These are phyloP conservation scores for Drosophila saltans DNA, from an alignment of 1,140 invertebrate species.

Conservation along the genomic window DNA sequence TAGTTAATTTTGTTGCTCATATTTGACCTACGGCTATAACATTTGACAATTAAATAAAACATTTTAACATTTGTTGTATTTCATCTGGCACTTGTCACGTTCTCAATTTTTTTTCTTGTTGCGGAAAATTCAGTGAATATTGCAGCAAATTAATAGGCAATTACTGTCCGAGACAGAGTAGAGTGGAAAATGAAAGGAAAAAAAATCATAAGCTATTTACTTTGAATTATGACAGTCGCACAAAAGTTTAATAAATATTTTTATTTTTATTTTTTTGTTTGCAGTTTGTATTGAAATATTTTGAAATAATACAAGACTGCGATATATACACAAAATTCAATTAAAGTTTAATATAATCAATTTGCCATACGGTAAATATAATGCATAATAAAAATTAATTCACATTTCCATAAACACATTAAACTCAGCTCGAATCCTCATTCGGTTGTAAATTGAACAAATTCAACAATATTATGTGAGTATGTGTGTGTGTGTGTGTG, in stretches of 20 bases:
- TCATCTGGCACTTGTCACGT: background rate
- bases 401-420: constrained; percentile 27
- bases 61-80: constrained; percentile 10
- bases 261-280: background rate
- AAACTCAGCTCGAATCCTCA: background rate
- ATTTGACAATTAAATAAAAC: constrained; percentile 8
- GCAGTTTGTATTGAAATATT: constrained; percentile 5
- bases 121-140: constrained; percentile 51
- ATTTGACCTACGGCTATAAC: background rate
- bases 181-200: background rate
- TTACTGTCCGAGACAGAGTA: constrained; percentile 50
- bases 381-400: constrained; percentile 50
- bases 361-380: constrained; percentile 26
- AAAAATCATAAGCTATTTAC: constrained; percentile 12
- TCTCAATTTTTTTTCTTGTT: constrained; percentile 22
- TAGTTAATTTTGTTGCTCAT: background rate
- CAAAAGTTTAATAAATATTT: constrained; percentile 29
- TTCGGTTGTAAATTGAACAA: background rate
- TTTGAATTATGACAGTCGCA: constrained; percentile 32
- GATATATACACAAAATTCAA: constrained; percentile 36
- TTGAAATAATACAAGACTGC: constrained; percentile 9
- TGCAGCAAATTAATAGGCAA: constrained; percentile 68
- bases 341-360: constrained; percentile 54
- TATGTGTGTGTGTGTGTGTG: background rate
- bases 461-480: background rate